A percentile compares a stretch with the other conserved stretches of the same genome.
These are phyloP conservation scores for Rhynchonycteris naso DNA, from an alignment of 2,797 vertebrate species.

Conservation along the genomic window DNA sequence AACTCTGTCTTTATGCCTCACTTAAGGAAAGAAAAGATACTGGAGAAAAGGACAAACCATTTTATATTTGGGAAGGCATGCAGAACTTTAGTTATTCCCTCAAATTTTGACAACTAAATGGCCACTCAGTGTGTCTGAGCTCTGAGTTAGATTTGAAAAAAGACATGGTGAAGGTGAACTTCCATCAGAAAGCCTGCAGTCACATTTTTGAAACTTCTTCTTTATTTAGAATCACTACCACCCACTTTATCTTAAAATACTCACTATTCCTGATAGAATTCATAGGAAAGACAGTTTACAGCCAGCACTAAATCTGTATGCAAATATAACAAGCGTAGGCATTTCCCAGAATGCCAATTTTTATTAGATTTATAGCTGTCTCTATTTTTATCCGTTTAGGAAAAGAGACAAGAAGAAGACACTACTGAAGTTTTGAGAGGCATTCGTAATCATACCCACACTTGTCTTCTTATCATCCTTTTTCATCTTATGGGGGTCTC, in stretches of 20 bases:
- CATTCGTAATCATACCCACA: background rate
- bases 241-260: background rate
- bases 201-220: background rate
- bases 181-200: background rate
- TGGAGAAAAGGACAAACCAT: background rate
- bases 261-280: constrained; percentile 24
- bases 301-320: background rate
- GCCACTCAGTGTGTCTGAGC: background rate
- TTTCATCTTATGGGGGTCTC: background rate
- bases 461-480: background rate
- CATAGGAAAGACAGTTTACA: constrained; percentile 35
- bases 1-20: too few relatives aligned
- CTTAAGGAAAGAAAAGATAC: background rate
- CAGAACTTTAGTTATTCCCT: background rate
- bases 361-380: background rate
- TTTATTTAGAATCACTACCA: constrained; percentile 16
- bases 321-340: constrained; percentile 38
- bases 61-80: background rate
- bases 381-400: background rate
- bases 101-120: background rate
- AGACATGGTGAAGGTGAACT: background rate
- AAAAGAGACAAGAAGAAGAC: background rate
- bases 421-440: background rate
- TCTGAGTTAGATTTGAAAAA: background rate
- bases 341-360: constrained; percentile 3